Percentiles rank a stretch among this genome's conserved stretches.
Evolutionary conservation across 2,888 invertebrate genomes (phyloP).

Genomic region (Campopleginae sp.): DNA sequence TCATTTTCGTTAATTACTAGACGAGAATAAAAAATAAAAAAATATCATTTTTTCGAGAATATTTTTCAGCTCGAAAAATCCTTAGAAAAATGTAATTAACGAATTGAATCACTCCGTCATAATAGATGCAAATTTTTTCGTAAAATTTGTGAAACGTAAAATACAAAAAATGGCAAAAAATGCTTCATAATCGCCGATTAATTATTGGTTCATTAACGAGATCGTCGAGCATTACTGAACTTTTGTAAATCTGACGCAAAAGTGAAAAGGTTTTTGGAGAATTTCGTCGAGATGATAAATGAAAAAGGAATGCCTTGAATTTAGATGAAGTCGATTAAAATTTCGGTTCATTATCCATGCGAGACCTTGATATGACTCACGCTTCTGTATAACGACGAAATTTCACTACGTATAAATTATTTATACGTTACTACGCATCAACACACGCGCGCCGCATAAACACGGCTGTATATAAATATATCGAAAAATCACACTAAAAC

Average conservation of each 20-base stretch:
- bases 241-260: not conserved
- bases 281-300: not conserved
- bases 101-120: too few relatives aligned
- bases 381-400: constrained; percentile 32
- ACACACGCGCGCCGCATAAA: not conserved
- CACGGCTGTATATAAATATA: not conserved
- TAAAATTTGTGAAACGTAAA: too few relatives aligned
- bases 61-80: too few relatives aligned
- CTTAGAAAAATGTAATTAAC: too few relatives aligned
- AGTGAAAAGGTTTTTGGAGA: not conserved
- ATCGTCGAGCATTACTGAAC: too few relatives aligned
- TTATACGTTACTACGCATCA: not conserved
- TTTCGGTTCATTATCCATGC: constrained; percentile 17
- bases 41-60: not conserved
- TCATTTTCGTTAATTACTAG: not conserved
- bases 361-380: constrained; percentile 21
- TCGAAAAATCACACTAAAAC: not conserved
- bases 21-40: not conserved
- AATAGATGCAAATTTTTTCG: too few relatives aligned
- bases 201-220: too few relatives aligned
- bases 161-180: too few relatives aligned
- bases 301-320: not conserved
- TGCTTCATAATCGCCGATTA: too few relatives aligned
- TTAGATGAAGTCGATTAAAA: constrained; percentile 3
- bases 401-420: constrained; percentile 12